Evolutionary conservation across 2,113 vertebrate species (phyloP).

Genomic region (Bungarus multicinctus): DNA sequence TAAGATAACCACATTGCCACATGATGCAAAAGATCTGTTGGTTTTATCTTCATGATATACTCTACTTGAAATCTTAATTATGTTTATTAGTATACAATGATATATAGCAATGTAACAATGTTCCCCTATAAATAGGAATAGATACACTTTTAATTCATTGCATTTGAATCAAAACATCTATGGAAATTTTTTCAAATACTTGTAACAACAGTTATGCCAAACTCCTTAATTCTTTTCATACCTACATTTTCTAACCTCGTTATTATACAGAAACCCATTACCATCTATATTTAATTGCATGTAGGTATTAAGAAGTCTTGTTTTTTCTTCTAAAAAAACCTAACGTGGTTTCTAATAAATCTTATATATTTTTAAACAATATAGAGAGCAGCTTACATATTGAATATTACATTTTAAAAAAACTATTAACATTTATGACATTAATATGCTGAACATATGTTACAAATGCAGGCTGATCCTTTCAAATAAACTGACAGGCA

Average conservation of each 20-base stretch:
- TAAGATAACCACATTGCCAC: too few species aligned
- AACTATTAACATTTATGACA: conserved; percentile 3
- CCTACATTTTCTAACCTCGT: background rate
- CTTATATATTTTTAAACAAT: conserved; percentile 15
- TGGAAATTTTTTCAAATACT: background rate
- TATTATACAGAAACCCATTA: conserved; percentile 7
- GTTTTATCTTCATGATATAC: background rate
- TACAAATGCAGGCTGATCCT: background rate
- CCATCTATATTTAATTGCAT: conserved; percentile 9
- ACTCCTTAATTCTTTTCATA: background rate
- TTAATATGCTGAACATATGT: conserved; percentile 1
- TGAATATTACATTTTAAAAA: conserved; percentile 4
- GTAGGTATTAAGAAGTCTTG: background rate
- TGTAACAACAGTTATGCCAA: background rate
- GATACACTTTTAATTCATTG: background rate
- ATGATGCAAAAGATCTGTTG: background rate
- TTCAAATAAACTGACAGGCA: background rate
- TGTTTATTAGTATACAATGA: background rate
- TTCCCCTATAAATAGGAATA: background rate
- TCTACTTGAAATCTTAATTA: background rate
- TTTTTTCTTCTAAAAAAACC: background rate
- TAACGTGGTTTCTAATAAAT: conserved; percentile 25
- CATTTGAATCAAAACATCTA: background rate
- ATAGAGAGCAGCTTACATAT: background rate
- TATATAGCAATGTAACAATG: background rate